Conservation (phyloP, 2,797 vertebrate genomes). For the Fratercula arctica region DNA sequence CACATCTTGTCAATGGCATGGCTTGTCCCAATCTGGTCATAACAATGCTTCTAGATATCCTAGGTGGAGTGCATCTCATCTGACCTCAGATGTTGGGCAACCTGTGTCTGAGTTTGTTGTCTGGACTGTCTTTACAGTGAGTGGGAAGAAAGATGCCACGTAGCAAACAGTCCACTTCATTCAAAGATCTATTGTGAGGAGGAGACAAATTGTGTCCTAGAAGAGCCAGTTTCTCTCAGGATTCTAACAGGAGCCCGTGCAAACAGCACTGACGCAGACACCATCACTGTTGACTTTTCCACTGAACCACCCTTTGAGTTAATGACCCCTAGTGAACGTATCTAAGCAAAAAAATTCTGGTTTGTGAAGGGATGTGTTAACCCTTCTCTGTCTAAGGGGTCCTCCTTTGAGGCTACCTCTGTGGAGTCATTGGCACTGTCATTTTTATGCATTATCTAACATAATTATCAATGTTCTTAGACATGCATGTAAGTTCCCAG, state of each 20-base stretch:
- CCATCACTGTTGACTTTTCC: neutral
- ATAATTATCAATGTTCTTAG: neutral
- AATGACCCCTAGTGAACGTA: neutral
- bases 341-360: neutral
- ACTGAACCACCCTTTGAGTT: neutral
- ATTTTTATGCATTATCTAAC: neutral
- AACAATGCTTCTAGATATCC: neutral
- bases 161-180: neutral
- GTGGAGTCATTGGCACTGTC: neutral
- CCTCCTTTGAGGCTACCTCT: neutral
- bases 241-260: neutral
- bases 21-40: neutral
- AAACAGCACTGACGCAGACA: neutral
- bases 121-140: neutral
- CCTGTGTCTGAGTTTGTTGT: neutral
- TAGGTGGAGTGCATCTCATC: neutral
- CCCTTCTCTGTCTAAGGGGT: neutral
- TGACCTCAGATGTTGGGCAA: neutral
- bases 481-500: neutral
- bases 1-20: neutral
- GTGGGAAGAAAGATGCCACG: neutral
- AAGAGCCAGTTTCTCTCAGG: neutral
- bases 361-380: neutral
- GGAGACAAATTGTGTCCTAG: neutral
- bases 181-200: neutral